These are phyloP conservation scores for Vidua chalybeata DNA, from an alignment of 2,113 vertebrate genomes.

Conservation along the genomic window DNA sequence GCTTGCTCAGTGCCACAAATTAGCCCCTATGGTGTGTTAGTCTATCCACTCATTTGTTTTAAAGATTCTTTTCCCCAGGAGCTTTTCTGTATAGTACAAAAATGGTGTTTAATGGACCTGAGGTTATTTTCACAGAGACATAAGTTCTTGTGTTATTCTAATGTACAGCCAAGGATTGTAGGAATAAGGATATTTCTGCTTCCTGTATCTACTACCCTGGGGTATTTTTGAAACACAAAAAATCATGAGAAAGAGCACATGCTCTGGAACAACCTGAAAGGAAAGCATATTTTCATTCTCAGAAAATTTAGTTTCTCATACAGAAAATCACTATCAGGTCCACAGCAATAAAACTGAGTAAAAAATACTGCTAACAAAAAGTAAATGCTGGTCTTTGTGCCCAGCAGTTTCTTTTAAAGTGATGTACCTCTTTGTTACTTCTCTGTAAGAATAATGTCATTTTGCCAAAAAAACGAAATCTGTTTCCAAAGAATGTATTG, in stretches of 20 bases:
- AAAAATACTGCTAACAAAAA: not conserved
- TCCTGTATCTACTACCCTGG: not conserved
- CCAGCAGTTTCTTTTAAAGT: not conserved
- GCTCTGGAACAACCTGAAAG: not conserved
- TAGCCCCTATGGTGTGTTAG: not conserved
- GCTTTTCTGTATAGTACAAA: not conserved
- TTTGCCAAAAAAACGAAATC: not conserved
- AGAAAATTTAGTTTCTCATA: not conserved
- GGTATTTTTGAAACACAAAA: not conserved
- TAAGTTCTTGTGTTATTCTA: not conserved
- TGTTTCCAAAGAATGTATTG: not conserved
- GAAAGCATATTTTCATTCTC: not conserved
- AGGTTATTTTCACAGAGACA: not conserved
- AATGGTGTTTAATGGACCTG: not conserved
- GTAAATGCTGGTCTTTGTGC: not conserved
- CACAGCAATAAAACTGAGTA: not conserved
- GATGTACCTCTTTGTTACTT: not conserved
- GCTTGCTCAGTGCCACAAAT: not conserved
- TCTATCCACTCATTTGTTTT: conserved; percentile 22
- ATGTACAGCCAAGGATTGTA: not conserved
- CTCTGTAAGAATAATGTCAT: not conserved
- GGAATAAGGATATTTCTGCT: not conserved
- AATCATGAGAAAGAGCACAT: not conserved
- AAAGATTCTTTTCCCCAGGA: not conserved
- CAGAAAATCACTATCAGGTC: not conserved